phyloP scores from a whole-genome alignment of 2,888 invertebrate genomes.

The Ophraella communa region DNA sequence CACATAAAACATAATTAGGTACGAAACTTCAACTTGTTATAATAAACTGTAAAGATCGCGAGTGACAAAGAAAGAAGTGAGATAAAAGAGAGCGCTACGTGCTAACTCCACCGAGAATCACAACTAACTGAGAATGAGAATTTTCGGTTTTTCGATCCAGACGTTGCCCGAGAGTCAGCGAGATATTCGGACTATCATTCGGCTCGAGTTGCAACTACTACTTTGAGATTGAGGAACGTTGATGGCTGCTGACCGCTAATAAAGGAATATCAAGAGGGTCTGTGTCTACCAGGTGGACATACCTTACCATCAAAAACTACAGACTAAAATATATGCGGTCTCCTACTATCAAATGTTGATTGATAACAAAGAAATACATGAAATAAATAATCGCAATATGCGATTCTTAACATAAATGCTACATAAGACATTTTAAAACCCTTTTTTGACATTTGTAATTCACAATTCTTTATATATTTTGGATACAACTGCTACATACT shows the following conservation, averaged over 20 bases:
- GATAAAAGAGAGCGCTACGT: not conserved
- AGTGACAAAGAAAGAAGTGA: not conserved
- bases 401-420: too few relatives aligned
- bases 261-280: slow-evolving; percentile 8
- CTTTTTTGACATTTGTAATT: too few relatives aligned
- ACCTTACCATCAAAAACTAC: not conserved
- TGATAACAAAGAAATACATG: too few relatives aligned
- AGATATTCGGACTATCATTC: slow-evolving; percentile 4
- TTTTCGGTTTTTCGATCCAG: slow-evolving; percentile 7
- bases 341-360: not conserved
- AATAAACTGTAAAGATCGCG: slow-evolving; percentile 4
- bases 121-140: slow-evolving; percentile 7
- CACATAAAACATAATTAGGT: slow-evolving; percentile 11
- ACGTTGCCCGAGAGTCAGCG: slow-evolving; percentile 3
- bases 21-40: not conserved
- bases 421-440: too few relatives aligned
- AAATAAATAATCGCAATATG: too few relatives aligned
- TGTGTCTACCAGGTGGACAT: not conserved
- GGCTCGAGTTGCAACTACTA: not conserved
- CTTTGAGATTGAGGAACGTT: slow-evolving; percentile 1
- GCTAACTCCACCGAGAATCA: not conserved
- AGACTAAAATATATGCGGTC: not conserved
- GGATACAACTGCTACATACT: too few relatives aligned
- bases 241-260: not conserved
- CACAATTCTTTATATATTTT: too few relatives aligned